A percentile compares a stretch with the other conserved stretches of the same genome.
These are phyloP conservation scores for Anoplophora glabripennis DNA, from an alignment of 1,140 invertebrate genomes.

Conservation along the genomic window DNA sequence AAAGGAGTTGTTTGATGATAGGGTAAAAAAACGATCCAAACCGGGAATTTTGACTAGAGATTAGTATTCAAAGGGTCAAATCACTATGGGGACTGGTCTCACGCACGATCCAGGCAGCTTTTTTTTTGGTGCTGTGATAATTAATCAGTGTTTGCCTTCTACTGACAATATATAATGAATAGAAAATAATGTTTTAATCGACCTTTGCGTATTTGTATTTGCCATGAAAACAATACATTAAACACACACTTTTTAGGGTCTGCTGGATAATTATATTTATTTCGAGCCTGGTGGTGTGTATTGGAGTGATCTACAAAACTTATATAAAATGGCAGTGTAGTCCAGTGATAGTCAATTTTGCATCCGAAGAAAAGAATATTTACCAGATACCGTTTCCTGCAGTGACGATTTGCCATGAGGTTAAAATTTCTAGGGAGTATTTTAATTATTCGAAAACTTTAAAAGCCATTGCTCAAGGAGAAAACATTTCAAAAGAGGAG, in stretches of 20 bases:
- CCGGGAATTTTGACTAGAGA: too few species aligned
- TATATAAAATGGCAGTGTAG: conserved; percentile 54
- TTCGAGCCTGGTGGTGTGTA: conserved; percentile 21
- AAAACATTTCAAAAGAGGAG: conserved; percentile 53
- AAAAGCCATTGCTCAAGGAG: conserved; percentile 51
- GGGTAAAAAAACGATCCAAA: too few species aligned
- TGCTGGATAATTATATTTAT: conserved; percentile 32
- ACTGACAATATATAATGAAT: too few species aligned
- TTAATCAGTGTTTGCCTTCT: too few species aligned
- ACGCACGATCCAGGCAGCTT: too few species aligned
- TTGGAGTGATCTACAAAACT: conserved; percentile 38
- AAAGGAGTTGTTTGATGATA: too few species aligned
- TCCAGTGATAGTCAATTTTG: conserved; percentile 57
- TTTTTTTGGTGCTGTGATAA: too few species aligned
- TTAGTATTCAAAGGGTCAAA: too few species aligned
- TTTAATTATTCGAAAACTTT: conserved; percentile 34
- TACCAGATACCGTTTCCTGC: conserved; percentile 57
- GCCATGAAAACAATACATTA: too few species aligned
- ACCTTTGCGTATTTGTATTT: too few species aligned
- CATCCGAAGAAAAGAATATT: conserved; percentile 51
- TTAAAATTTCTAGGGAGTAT: conserved; percentile 33
- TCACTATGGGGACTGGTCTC: too few species aligned
- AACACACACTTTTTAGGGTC: conserved; percentile 20
- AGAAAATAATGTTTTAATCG: too few species aligned
- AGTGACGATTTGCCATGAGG: conserved; percentile 54